Evolutionary conservation across 2,888 invertebrate genomes (phyloP).

Genomic region (Apamea anceps): DNA sequence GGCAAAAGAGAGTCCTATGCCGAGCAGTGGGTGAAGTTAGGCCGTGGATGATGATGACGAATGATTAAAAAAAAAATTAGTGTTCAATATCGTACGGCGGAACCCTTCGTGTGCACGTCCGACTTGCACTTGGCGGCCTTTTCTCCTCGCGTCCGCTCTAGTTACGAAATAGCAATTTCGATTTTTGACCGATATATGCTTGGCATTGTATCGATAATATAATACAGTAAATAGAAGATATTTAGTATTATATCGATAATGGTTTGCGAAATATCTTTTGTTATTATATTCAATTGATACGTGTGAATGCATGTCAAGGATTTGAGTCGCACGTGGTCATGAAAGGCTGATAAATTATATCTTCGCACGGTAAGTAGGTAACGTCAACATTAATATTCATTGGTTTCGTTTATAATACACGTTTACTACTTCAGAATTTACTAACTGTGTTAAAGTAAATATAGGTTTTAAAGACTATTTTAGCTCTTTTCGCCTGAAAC

Average conservation of each 20-base stretch:
- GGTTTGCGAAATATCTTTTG: slow-evolving; percentile 77
- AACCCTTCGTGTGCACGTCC: not conserved
- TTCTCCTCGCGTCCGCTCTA: slow-evolving; percentile 69
- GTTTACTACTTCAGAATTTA: not conserved
- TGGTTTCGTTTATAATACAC: not conserved
- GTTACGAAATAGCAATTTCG: slow-evolving; percentile 81
- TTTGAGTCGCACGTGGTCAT: slow-evolving; percentile 61
- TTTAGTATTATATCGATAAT: slow-evolving; percentile 74
- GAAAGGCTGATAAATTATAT: slow-evolving; percentile 50
- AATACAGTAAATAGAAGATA: slow-evolving; percentile 54
- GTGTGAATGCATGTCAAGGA: slow-evolving; percentile 82
- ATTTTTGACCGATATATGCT: slow-evolving; percentile 72
- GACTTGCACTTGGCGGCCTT: slow-evolving; percentile 11
- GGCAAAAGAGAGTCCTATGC: no score
- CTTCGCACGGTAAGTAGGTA: slow-evolving; percentile 32
- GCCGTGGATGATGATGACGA: no score
- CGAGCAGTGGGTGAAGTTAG: no score
- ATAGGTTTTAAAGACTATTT: no score
- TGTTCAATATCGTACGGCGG: not conserved
- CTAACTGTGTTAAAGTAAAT: no score
- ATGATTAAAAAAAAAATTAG: no score
- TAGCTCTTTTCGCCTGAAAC: no score
- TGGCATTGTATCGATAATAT: slow-evolving; percentile 36
- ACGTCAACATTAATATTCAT: slow-evolving; percentile 41
- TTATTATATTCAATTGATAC: slow-evolving; percentile 67